These are phyloP conservation scores for Panopea generosa DNA, from an alignment of 2,888 invertebrate species.

Conservation along the genomic window DNA sequence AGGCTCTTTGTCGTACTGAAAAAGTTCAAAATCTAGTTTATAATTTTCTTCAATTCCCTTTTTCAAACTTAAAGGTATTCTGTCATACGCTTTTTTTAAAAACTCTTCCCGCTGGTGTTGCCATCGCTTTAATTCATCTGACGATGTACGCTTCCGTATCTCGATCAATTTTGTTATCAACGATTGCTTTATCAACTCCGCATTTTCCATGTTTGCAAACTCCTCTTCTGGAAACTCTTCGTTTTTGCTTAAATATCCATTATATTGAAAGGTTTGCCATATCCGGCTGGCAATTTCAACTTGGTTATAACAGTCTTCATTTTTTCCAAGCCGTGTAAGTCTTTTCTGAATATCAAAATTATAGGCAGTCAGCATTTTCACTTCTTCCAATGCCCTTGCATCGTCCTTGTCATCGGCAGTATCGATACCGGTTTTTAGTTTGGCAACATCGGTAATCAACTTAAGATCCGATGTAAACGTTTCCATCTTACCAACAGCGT, in stretches of 20 bases:
- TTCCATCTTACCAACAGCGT: conserved; percentile 62
- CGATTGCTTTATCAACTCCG: conserved; percentile 22
- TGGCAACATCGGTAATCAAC: conserved; percentile 39
- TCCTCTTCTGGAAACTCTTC: conserved; percentile 26
- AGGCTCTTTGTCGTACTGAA: not conserved
- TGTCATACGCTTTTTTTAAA: not conserved
- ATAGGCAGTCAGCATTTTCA: conserved; percentile 47
- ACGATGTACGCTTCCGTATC: conserved; percentile 3
- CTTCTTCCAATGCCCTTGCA: conserved; percentile 51
- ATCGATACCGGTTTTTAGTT: too few species aligned
- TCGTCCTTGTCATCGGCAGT: too few species aligned
- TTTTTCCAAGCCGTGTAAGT: conserved; percentile 1
- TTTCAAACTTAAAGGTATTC: not conserved
- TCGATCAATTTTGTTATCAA: conserved; percentile 25
- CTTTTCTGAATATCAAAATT: conserved; percentile 48
- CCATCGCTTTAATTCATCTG: conserved; percentile 8
- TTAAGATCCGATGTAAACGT: conserved; percentile 60
- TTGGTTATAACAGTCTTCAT: conserved; percentile 45
- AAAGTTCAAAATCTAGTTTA: not conserved
- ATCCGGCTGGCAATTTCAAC: conserved; percentile 35
- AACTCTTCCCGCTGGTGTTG: not conserved
- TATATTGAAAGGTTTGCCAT: conserved; percentile 64
- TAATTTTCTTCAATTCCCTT: not conserved
- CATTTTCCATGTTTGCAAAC: conserved; percentile 15
- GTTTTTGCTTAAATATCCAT: conserved; percentile 65